Conservation (phyloP, 2,888 invertebrate genomes). For the Torymus texanus region DNA sequence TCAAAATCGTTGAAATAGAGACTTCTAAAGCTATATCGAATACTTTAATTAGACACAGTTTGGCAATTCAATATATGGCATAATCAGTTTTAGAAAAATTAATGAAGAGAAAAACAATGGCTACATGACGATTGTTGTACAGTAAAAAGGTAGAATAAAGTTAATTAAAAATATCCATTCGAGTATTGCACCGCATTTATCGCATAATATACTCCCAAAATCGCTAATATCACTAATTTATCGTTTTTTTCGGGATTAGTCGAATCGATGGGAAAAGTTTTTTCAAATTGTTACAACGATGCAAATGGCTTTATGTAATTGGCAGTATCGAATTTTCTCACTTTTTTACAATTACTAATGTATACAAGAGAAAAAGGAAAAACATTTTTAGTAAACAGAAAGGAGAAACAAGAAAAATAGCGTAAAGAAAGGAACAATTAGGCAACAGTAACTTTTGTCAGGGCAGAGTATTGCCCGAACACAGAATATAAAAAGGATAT, state of each 20-base stretch:
- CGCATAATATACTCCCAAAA: slow-evolving; percentile 33
- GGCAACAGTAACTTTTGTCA: slow-evolving; percentile 20
- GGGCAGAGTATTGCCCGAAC: slow-evolving; percentile 1
- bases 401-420: slow-evolving; percentile 1
- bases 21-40: not conserved
- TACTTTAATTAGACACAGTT: slow-evolving; percentile 20
- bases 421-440: slow-evolving; percentile 20
- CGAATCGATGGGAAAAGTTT: not conserved
- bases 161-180: slow-evolving; percentile 11
- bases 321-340: slow-evolving; percentile 38
- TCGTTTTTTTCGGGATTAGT: slow-evolving; percentile 3
- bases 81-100: slow-evolving; percentile 29
- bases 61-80: slow-evolving; percentile 52
- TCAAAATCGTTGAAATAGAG: slow-evolving; percentile 8
- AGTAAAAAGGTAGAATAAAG: slow-evolving; percentile 12
- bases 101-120: slow-evolving; percentile 30
- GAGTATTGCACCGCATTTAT: slow-evolving; percentile 38
- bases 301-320: slow-evolving; percentile 23
- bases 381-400: slow-evolving; percentile 4
- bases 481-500: slow-evolving; percentile 24
- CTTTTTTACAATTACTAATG: slow-evolving; percentile 12
- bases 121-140: slow-evolving; percentile 14
- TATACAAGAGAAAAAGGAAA: slow-evolving; percentile 7
- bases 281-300: slow-evolving; percentile 3
- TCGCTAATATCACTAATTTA: slow-evolving; percentile 47